phyloP scores from a whole-genome alignment of 2,888 invertebrate genomes.

The Laspeyria flexula region DNA sequence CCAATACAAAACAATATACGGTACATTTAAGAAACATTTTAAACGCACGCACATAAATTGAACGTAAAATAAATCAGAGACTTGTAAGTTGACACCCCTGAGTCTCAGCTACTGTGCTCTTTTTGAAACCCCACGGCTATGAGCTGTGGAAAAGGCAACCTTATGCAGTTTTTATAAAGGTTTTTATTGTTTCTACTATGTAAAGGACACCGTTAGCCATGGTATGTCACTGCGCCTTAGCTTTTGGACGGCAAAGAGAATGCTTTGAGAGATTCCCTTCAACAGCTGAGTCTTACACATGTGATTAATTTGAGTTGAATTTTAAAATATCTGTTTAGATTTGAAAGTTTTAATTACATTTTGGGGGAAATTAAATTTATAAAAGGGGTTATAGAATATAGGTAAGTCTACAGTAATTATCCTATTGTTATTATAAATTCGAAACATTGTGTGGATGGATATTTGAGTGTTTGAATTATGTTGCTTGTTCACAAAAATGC shows the following conservation, averaged over 20 bases:
- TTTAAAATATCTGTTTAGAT: constrained; percentile 16
- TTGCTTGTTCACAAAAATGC: too few relatives aligned
- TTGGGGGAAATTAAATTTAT: too few relatives aligned
- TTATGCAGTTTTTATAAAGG: constrained; percentile 22
- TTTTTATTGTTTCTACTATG: background rate
- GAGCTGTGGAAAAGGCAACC: constrained; percentile 20
- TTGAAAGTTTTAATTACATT: background rate
- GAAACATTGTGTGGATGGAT: too few relatives aligned
- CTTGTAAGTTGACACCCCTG: constrained; percentile 38
- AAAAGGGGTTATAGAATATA: too few relatives aligned
- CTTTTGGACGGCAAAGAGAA: constrained; percentile 47
- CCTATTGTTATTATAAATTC: too few relatives aligned
- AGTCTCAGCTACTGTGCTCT: constrained; percentile 28
- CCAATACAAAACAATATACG: background rate
- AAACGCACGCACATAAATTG: background rate
- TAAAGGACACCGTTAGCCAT: constrained; percentile 31
- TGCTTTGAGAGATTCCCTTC: constrained; percentile 60
- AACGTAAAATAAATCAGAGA: constrained; percentile 13
- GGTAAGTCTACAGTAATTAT: background rate
- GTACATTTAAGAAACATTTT: background rate
- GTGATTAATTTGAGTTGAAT: constrained; percentile 66
- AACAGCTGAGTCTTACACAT: constrained; percentile 73
- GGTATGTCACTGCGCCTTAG: constrained; percentile 54
- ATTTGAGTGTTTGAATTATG: too few relatives aligned
- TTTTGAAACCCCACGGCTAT: background rate